Percentiles rank a stretch among this genome's conserved stretches.
These are phyloP conservation scores for Malacoctenus gilli DNA, from an alignment of 2,797 vertebrate species.

Conservation along the genomic window DNA sequence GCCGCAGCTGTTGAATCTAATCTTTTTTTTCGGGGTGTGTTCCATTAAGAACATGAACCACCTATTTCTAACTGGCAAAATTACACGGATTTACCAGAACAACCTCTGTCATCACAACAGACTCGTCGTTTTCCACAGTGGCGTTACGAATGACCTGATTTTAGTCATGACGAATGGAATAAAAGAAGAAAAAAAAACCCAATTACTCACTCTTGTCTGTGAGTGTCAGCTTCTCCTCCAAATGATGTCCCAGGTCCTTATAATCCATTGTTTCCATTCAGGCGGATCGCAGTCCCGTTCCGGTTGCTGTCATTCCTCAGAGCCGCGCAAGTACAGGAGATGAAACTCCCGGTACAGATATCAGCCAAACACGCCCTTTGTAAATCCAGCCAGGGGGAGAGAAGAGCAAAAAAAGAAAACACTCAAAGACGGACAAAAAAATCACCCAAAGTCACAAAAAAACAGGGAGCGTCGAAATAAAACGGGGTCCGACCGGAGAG, in stretches of 20 bases:
- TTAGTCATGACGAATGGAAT: too few relatives aligned
- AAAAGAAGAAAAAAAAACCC: too few relatives aligned
- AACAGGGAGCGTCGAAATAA: slow-evolving; percentile 1
- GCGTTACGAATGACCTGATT: too few relatives aligned
- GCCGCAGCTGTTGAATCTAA: too few relatives aligned
- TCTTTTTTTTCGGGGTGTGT: too few relatives aligned
- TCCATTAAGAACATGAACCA: too few relatives aligned
- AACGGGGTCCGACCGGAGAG: slow-evolving; percentile 22
- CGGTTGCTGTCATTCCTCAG: slow-evolving; percentile 81
- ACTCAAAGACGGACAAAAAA: too few relatives aligned
- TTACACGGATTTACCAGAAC: too few relatives aligned
- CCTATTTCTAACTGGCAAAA: too few relatives aligned
- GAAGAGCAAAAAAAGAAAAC: not conserved
- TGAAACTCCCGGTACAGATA: slow-evolving; percentile 66
- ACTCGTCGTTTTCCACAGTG: too few relatives aligned
- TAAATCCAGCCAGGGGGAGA: slow-evolving; percentile 59
- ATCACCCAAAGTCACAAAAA: not conserved
- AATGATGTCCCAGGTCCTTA: slow-evolving; percentile 71
- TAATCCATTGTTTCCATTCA: slow-evolving; percentile 80
- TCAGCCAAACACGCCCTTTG: slow-evolving; percentile 75
- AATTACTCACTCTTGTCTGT: slow-evolving; percentile 78
- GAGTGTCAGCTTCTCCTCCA: slow-evolving; percentile 79
- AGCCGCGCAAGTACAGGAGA: slow-evolving; percentile 62
- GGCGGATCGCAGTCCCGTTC: too few relatives aligned
- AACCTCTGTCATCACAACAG: too few relatives aligned